These are phyloP conservation scores for Erpobdella octoculata DNA, from an alignment of 2,888 invertebrate species.

Conservation along the genomic window DNA sequence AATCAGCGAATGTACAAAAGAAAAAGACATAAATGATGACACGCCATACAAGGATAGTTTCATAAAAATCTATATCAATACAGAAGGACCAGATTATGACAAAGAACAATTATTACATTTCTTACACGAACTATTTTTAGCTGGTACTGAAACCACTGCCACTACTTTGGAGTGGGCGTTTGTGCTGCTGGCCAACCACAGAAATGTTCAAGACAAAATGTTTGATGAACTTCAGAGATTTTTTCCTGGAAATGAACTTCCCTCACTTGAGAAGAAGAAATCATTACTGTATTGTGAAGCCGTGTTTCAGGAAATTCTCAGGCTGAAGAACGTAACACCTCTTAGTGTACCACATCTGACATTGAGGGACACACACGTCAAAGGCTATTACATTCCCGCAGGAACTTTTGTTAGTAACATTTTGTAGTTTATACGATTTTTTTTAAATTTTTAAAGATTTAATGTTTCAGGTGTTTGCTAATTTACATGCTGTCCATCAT, in stretches of 20 bases:
- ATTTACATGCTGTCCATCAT: slow-evolving; percentile 12
- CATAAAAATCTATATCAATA: slow-evolving; percentile 1
- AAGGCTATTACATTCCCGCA: slow-evolving; percentile 27
- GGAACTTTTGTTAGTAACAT: slow-evolving; percentile 17
- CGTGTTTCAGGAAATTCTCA: slow-evolving; percentile 14
- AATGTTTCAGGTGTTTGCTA: slow-evolving; percentile 17
- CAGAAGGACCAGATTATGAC: background rate
- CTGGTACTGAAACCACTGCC: slow-evolving; percentile 31
- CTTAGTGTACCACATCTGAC: slow-evolving; percentile 22
- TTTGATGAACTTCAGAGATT: slow-evolving; percentile 27
- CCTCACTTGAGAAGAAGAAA: slow-evolving; percentile 17
- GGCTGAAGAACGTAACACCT: slow-evolving; percentile 8
- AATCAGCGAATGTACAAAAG: background rate
- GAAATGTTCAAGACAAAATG: slow-evolving; percentile 28
- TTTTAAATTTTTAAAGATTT: background rate
- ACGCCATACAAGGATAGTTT: background rate
- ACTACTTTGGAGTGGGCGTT: slow-evolving; percentile 28
- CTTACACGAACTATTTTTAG: slow-evolving; percentile 28
- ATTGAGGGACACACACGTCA: slow-evolving; percentile 16
- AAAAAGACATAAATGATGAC: too few relatives aligned
- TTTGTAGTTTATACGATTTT: background rate
- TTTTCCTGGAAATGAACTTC: background rate
- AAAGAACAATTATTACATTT: slow-evolving; percentile 7
- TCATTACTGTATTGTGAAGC: slow-evolving; percentile 21
- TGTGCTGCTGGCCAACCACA: slow-evolving; percentile 25